These are phyloP conservation scores for Aphidius colemani DNA, from an alignment of 2,888 invertebrate species.

Conservation along the genomic window DNA sequence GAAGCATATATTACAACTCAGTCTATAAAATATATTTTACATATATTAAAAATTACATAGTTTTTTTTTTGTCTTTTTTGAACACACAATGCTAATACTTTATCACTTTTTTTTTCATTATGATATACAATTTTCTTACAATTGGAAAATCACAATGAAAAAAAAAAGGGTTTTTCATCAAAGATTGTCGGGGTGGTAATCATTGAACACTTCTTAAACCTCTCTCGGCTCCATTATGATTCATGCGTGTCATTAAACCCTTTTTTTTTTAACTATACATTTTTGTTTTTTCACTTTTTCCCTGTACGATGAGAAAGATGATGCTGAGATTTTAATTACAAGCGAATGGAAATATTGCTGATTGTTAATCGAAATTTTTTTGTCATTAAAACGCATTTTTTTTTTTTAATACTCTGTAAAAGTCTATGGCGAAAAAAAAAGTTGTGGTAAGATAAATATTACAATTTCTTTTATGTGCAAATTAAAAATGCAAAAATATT, in stretches of 20 bases:
- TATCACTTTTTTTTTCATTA: not conserved
- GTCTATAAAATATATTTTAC: too few species aligned
- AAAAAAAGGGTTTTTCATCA: not conserved
- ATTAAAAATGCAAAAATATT: too few species aligned
- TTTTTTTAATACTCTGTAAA: too few species aligned
- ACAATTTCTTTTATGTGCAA: too few species aligned
- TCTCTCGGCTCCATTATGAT: not conserved
- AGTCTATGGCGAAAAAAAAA: too few species aligned
- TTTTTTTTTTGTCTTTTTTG: too few species aligned
- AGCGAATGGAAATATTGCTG: slow-evolving; percentile 53
- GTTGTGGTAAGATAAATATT: too few species aligned
- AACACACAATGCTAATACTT: too few species aligned
- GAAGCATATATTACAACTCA: slow-evolving; percentile 32
- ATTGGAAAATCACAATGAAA: not conserved
- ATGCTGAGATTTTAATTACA: slow-evolving; percentile 57
- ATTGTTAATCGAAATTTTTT: not conserved
- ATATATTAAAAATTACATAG: too few species aligned
- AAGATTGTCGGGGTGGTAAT: slow-evolving; percentile 45
- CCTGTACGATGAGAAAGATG: slow-evolving; percentile 40
- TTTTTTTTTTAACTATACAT: slow-evolving; percentile 3
- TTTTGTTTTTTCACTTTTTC: slow-evolving; percentile 25
- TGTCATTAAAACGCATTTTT: too few species aligned
- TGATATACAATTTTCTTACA: not conserved
- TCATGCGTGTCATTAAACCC: slow-evolving; percentile 17
- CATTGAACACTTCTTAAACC: slow-evolving; percentile 42